A percentile compares a stretch with the other conserved stretches of the same genome.
These are phyloP conservation scores for Scyliorhinus canicula DNA, from an alignment of 2,797 vertebrate genomes.

Conservation along the genomic window DNA sequence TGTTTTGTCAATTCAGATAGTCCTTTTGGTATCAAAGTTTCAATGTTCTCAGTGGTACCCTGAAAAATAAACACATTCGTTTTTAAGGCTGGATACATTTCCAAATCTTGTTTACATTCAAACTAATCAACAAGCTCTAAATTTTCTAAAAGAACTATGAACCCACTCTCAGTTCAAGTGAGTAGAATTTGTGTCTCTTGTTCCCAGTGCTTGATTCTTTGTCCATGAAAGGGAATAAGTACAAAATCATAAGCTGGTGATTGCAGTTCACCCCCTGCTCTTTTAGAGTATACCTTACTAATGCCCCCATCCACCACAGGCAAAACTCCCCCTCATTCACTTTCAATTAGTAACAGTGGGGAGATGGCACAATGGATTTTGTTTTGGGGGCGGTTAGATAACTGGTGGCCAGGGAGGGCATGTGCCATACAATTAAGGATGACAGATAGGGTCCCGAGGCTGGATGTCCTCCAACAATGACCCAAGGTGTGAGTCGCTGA, in stretches of 20 bases:
- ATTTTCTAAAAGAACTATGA: background rate
- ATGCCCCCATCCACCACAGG: background rate
- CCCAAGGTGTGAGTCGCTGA: too few relatives aligned
- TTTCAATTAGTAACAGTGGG: background rate
- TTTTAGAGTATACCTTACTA: background rate
- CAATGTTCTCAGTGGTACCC: conserved; percentile 65
- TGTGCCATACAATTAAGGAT: too few relatives aligned
- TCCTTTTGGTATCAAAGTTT: conserved; percentile 83
- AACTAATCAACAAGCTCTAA: background rate
- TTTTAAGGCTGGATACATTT: background rate
- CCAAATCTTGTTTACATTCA: background rate
- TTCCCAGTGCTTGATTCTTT: background rate
- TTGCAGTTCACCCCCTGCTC: background rate
- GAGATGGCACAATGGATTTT: too few relatives aligned
- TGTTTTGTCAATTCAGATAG: conserved; percentile 89
- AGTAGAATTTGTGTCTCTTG: background rate
- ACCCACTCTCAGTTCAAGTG: background rate
- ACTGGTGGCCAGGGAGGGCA: too few relatives aligned
- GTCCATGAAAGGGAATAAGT: background rate
- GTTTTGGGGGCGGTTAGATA: too few relatives aligned
- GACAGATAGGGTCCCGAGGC: too few relatives aligned
- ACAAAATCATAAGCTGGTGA: background rate
- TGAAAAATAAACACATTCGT: conserved; percentile 5
- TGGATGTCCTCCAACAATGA: too few relatives aligned
- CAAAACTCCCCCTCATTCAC: background rate